Conservation (phyloP, 2,888 invertebrate genomes). For the Phaonia tiefii region DNA sequence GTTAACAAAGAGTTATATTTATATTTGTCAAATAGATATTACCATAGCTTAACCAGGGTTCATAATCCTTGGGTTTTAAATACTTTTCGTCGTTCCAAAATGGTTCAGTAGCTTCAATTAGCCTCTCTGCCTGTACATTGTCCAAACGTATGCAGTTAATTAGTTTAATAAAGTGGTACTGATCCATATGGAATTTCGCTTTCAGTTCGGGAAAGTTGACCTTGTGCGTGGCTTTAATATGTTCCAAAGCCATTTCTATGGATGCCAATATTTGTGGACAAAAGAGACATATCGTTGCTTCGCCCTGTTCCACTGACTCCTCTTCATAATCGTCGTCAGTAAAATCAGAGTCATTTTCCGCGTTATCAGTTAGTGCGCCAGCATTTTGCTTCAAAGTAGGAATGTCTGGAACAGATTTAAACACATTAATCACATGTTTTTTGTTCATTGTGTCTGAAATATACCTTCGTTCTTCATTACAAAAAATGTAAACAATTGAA, state of each 20-base stretch:
- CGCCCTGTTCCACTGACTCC: constrained; percentile 81
- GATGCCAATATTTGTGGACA: constrained; percentile 84
- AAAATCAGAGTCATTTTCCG: constrained; percentile 65
- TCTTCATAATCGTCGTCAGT: constrained; percentile 72
- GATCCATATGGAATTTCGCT: constrained; percentile 88
- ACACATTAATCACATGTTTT: background rate
- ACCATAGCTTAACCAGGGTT: constrained; percentile 92
- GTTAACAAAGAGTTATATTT: background rate
- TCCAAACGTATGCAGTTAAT: constrained; percentile 89
- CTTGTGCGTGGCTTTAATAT: constrained; percentile 85
- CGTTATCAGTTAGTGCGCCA: background rate
- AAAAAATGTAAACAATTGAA: constrained; percentile 34
- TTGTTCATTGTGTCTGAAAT: background rate
- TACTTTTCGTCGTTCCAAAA: constrained; percentile 90
- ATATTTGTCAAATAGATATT: constrained; percentile 69
- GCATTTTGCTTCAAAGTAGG: constrained; percentile 47
- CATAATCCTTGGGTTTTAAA: constrained; percentile 88
- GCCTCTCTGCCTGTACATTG: constrained; percentile 82
- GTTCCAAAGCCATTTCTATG: constrained; percentile 85
- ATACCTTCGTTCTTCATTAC: constrained; percentile 64
- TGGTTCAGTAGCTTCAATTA: constrained; percentile 82
- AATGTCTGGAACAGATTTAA: constrained; percentile 39
- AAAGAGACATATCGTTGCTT: constrained; percentile 85
- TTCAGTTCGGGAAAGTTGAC: constrained; percentile 86
- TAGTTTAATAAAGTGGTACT: constrained; percentile 90